Conservation (phyloP, 2,797 vertebrate species). For the Tachyglossus aculeatus region DNA sequence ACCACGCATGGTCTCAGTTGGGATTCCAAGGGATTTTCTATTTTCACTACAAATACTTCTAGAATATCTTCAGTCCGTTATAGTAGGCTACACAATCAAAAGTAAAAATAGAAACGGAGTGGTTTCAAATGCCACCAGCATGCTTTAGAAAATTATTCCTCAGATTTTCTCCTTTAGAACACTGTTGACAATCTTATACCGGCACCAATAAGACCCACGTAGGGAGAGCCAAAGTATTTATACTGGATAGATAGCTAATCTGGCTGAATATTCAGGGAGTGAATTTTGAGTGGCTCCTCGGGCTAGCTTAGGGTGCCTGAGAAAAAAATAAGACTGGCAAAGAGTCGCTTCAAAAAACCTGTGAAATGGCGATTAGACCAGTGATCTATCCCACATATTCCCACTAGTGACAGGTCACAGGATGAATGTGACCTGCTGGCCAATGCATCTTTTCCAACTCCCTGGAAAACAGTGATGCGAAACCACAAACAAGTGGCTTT, state of each 20-base stretch:
- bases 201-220: not conserved
- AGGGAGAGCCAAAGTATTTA: not conserved
- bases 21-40: not conserved
- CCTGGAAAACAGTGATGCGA: not conserved
- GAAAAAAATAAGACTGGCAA: slow-evolving; percentile 17
- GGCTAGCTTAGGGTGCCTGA: too few species aligned
- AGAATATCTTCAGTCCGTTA: too few species aligned
- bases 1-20: not conserved
- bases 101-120: not conserved
- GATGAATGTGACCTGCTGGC: not conserved
- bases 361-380: not conserved
- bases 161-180: too few species aligned
- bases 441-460: slow-evolving; percentile 8
- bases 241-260: slow-evolving; percentile 5
- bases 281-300: too few species aligned
- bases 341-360: slow-evolving; percentile 14
- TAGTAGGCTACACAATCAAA: not conserved
- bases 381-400: not conserved
- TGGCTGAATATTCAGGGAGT: too few species aligned
- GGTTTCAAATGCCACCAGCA: too few species aligned
- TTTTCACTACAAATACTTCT: slow-evolving; percentile 4
- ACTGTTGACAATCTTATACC: not conserved
- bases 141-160: too few species aligned
- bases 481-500: slow-evolving; percentile 11
- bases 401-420: not conserved